Conservation (phyloP, 2,888 invertebrate species). For the Cristatella mucedo region DNA sequence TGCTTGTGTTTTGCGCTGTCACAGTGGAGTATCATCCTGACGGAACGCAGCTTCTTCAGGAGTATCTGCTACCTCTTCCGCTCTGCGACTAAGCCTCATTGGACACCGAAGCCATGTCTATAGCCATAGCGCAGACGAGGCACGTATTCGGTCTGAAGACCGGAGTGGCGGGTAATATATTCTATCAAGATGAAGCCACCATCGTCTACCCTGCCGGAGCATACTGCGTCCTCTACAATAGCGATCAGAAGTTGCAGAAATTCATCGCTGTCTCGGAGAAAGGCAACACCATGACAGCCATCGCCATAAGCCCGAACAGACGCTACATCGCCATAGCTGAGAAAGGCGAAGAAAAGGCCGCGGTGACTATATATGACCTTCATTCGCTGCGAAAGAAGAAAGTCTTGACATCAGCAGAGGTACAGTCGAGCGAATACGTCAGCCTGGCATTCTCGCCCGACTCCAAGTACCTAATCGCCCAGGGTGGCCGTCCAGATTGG, state of each 20-base stretch:
- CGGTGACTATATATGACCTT: constrained; percentile 40
- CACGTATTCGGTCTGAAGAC: constrained; percentile 38
- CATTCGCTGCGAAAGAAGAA: constrained; percentile 38
- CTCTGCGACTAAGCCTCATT: too few relatives aligned
- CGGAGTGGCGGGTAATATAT: constrained; percentile 33
- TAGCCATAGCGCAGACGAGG: constrained; percentile 33
- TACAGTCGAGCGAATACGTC: constrained; percentile 48
- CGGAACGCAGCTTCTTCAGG: too few relatives aligned
- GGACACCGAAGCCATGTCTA: too few relatives aligned
- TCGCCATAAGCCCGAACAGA: constrained; percentile 38
- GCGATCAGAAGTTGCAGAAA: constrained; percentile 39
- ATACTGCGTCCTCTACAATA: constrained; percentile 39
- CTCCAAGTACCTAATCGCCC: constrained; percentile 59
- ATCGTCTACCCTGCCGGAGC: constrained; percentile 40
- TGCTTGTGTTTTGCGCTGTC: too few relatives aligned
- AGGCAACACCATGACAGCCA: constrained; percentile 37
- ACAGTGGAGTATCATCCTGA: too few relatives aligned
- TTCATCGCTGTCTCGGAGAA: constrained; percentile 40
- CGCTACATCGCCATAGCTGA: constrained; percentile 39
- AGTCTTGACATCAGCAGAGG: constrained; percentile 34
- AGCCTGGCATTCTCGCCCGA: constrained; percentile 64
- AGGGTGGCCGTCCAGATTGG: constrained; percentile 70
- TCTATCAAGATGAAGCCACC: constrained; percentile 39
- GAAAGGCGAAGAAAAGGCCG: constrained; percentile 33
- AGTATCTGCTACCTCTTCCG: too few relatives aligned